Conservation (phyloP, 2,888 invertebrate genomes). For the Creontiades dilutus region DNA sequence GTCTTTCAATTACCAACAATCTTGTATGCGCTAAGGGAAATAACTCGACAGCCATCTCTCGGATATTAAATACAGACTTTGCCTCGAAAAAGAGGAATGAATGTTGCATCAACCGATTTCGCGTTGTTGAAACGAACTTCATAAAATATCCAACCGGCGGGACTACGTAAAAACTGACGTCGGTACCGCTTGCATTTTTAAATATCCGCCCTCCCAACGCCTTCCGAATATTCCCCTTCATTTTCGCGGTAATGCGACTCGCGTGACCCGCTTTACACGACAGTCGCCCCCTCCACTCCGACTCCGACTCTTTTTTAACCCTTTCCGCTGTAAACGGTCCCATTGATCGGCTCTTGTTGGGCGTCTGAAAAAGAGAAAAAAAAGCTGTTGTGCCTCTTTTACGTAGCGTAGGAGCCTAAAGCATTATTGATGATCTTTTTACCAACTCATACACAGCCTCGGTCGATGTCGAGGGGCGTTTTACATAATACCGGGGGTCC, state of each 20-base stretch:
- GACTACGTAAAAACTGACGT: not conserved
- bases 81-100: too few relatives aligned
- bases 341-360: constrained; percentile 15
- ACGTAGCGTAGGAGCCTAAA: not conserved
- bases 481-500: not conserved
- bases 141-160: not conserved
- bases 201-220: not conserved
- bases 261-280: constrained; percentile 25
- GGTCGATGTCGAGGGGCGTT: not conserved
- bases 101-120: not conserved
- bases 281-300: not conserved
- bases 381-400: constrained; percentile 6
- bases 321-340: not conserved
- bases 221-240: not conserved
- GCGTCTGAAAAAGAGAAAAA: not conserved
- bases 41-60: not conserved
- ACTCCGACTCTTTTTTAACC: too few relatives aligned
- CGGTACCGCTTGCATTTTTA: not conserved
- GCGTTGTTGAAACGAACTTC: not conserved
- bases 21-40: too few relatives aligned
- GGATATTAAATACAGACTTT: too few relatives aligned
- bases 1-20: too few relatives aligned
- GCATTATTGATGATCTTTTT: constrained; percentile 25
- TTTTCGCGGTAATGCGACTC: constrained; percentile 10
- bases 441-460: not conserved